Evolutionary conservation across 1,140 invertebrate genomes (phyloP), one percentile per base, ranked within the genome.

Genomic region (Cyclina sinensis): DNA sequence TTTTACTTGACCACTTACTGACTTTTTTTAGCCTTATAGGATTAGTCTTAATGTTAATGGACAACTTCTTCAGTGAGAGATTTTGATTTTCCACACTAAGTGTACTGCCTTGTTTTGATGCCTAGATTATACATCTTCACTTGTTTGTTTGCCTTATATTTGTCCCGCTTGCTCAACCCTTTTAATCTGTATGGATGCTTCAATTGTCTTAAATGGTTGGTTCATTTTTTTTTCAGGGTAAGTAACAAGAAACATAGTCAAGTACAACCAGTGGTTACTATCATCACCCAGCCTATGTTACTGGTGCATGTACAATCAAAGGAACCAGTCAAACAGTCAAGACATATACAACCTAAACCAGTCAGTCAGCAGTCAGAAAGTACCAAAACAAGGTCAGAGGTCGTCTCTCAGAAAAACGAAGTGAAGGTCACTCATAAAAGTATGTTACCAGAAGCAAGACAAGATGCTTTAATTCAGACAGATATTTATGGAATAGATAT

Each of bases 401-500:
- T 65, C 62, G 21, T 57, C 54, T 57, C 18, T 57, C 5, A 5
- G 18, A 5, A 32, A 27, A 30, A 21, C 32, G 43, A 39, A 14
- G 24, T 5, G 1, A 73, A 39, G 7, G 68, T 9, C 18, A 30
- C 43, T 78, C n/a, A 54, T 30, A 46, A 11, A 57, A 21, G 37
- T 37, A 18, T 43, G 16, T 11, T 43, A 24, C 1, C 35, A 48
- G 9, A 32, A 5, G 21, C 35, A 12, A 78, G 84, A 79, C 48
- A 86, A 12, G 74, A 86, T 65, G 84, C 39, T 18, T 16, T 86
- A 0, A 79, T 86, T 68, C 84, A 86, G 68, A 86, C 84, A n/a
- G 84, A 86, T 79, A 86, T 86, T 65, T 86, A 86, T 79, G 84
- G 84, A 2, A 57, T 86, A 35, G 54, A 79, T 27, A 46, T 24